phyloP scores from a whole-genome alignment of 2,888 invertebrate genomes.

The Phalera bucephala region DNA sequence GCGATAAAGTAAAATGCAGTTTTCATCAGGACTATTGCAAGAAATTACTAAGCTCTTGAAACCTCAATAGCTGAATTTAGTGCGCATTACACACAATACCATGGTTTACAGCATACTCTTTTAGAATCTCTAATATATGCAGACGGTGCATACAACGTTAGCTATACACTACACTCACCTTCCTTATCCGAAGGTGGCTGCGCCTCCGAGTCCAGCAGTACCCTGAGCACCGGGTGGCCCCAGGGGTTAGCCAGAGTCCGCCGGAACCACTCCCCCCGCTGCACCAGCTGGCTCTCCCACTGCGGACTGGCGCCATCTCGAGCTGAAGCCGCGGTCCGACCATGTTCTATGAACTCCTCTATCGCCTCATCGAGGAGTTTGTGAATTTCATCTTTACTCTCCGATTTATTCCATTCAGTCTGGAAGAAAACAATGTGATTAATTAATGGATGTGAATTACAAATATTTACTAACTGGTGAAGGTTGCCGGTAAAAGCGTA shows the following conservation, averaged over 20 bases:
- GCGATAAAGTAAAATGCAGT: too few relatives aligned
- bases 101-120: too few relatives aligned
- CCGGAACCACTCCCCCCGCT: constrained; percentile 83
- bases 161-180: constrained; percentile 47
- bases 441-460: too few relatives aligned
- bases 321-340: constrained; percentile 52
- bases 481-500: too few relatives aligned
- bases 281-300: constrained; percentile 70
- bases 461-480: too few relatives aligned
- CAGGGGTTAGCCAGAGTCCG: constrained; percentile 75
- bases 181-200: constrained; percentile 62
- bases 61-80: too few relatives aligned
- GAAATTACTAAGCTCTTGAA: too few relatives aligned
- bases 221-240: constrained; percentile 80
- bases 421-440: constrained; percentile 29
- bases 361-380: constrained; percentile 52
- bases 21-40: too few relatives aligned
- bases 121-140: too few relatives aligned
- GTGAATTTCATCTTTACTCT: constrained; percentile 54
- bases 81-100: too few relatives aligned
- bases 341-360: constrained; percentile 55
- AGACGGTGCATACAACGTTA: too few relatives aligned
- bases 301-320: constrained; percentile 51
- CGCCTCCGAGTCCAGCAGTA: constrained; percentile 80
- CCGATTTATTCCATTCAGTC: constrained; percentile 67